These are phyloP conservation scores for Tachina lurida DNA, from an alignment of 2,888 invertebrate species.

Conservation along the genomic window DNA sequence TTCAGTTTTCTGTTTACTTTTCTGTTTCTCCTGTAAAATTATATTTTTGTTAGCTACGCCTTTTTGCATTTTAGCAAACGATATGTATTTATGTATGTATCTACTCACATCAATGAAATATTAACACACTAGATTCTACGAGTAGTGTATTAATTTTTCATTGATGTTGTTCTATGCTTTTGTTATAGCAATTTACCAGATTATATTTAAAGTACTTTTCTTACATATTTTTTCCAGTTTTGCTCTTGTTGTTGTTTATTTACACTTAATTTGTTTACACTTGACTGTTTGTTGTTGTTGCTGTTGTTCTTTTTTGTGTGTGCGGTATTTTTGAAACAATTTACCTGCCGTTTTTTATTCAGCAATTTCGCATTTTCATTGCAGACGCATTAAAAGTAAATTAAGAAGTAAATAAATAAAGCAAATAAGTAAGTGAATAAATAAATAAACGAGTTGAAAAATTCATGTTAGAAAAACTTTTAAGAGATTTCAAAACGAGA, in stretches of 20 bases:
- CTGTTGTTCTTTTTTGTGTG: background rate
- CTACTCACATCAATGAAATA: background rate
- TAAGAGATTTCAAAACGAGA: too few relatives aligned
- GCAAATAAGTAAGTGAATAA: background rate
- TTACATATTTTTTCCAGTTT: conserved; percentile 1
- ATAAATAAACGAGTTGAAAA: background rate
- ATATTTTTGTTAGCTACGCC: too few relatives aligned
- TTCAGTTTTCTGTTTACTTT: too few relatives aligned
- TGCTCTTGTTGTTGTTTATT: conserved; percentile 24
- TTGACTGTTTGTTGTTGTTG: conserved; percentile 13
- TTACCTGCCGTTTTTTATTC: conserved; percentile 2
- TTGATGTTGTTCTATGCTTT: conserved; percentile 9
- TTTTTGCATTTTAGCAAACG: too few relatives aligned
- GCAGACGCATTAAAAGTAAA: background rate
- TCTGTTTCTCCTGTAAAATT: too few relatives aligned
- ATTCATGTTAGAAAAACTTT: too few relatives aligned
- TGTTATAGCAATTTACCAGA: conserved; percentile 39
- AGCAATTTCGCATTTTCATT: conserved; percentile 3
- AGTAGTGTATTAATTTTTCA: background rate
- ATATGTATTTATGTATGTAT: background rate
- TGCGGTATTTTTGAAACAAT: conserved; percentile 4
- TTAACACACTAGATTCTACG: too few relatives aligned
- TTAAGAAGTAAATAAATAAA: background rate
- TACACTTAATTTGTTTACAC: conserved; percentile 36
- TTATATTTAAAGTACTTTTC: conserved; percentile 19